These are phyloP conservation scores for Cephus runcator DNA, from an alignment of 2,888 invertebrate species.

Conservation along the genomic window DNA sequence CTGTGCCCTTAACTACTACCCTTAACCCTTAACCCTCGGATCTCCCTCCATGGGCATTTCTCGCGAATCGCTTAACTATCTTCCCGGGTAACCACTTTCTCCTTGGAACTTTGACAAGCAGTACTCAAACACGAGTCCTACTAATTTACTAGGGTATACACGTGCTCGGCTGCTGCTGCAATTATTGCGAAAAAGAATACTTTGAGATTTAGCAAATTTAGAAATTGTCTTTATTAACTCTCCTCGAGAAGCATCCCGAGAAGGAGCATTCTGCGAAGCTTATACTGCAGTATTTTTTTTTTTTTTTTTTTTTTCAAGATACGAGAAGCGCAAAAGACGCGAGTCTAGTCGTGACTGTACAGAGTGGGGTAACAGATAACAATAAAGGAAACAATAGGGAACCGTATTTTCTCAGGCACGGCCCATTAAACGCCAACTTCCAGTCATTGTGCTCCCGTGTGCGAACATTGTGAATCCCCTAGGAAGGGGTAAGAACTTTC, in stretches of 20 bases:
- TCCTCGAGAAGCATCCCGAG: background rate
- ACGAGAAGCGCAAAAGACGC: background rate
- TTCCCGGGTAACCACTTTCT: background rate
- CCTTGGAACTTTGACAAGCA: background rate
- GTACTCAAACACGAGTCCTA: background rate
- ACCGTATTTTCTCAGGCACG: background rate
- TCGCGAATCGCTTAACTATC: background rate
- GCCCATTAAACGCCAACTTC: background rate
- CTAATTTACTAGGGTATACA: background rate
- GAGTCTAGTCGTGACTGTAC: background rate
- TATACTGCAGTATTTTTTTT: background rate
- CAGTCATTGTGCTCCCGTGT: background rate
- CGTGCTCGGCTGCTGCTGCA: background rate
- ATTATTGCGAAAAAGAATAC: background rate
- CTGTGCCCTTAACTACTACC: background rate
- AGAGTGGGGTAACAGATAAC: background rate
- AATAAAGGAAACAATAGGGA: background rate
- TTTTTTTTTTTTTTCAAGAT: background rate
- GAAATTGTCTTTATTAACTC: background rate
- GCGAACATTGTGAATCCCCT: background rate
- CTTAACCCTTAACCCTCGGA: background rate
- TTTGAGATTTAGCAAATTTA: background rate
- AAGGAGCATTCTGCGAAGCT: background rate
- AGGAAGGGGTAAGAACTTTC: background rate
- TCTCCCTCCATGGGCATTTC: background rate